Base-by-base conservation (phyloP, 2,888 invertebrate species). In the Dynastes grantii region DNA sequence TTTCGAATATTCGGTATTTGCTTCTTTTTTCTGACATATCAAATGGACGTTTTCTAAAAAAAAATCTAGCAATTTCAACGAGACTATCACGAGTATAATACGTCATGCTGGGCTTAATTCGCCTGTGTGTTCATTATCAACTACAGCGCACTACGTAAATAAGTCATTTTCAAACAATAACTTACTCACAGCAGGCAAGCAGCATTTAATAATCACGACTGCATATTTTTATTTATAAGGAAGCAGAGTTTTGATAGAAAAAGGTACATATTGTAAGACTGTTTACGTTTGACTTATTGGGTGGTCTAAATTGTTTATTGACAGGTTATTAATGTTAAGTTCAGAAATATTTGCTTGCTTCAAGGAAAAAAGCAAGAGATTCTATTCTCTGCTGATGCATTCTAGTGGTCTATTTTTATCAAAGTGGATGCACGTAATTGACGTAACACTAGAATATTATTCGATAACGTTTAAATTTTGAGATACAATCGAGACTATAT, bases 81-180 rank as follows among this genome's bases (percentile, higher is more conserved):
- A 53, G 29, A 13, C 51, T 70, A 53, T 70, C 53, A 51, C 53
- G 70, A 70, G 45, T 45, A 45, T 11, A 8, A 45, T 11, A 11
- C 40, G 40, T 27, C 77, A 70, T 70, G 71, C 77, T n/a, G 77
- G 8, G 70, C 40, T 77, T 68, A 77, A 77, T 77, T 58, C 68
- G 63, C 70, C 45, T 8, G 70, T 61, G 58, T 58, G 77, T 63
- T 65, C 78, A 78, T 78, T 78, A 78, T 71, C 67, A 45, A 27
- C 40, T 67, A 65, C 49, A 53, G 58, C 55, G 71, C 16, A 61
- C 75, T 78, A 78, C 75, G 78, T 76, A 78, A 78, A 76, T 78
- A 78, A 78, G 78, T 78, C 78, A 78, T 63, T 45, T 55, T 71
- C 61, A 51, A 78, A 78, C 78, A 73, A 71, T 70, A 78, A 73